Base-by-base conservation (phyloP, 2,888 invertebrate species). In the Oscheius sp. region DNA sequence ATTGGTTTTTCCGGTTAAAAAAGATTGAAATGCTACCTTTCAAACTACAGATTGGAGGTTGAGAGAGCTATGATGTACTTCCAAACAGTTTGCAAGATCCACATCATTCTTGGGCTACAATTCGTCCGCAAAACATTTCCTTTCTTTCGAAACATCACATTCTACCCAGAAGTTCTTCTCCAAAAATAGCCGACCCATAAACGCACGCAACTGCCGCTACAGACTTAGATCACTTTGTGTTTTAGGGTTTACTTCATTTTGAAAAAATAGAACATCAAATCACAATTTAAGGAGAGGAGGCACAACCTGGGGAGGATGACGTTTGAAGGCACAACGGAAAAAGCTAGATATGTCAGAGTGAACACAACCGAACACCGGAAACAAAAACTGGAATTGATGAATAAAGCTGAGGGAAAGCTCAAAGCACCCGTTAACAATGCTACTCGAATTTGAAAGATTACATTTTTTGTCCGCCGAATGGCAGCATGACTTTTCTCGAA, bases 401-500 rank as follows among this genome's bases (percentile, higher is more conserved):
- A 60, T 63, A 63, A 63, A 63, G 63, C 63, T 48, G 48, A 29
- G 48, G 63, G 47, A 48, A 63, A 47, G 48, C 63, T n/a, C 63
- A 7, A 48, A n/a, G 37, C 37, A 63, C 63, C 48, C 47, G 63
- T 47, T 4, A 9, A n/a, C 5, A 47, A 47, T 32, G 7, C n/a
- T 63, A 63, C 13, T 10, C 9, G 48, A 32, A 5, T 48, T 63
- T 48, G 1, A 47, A 7, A 42, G 42, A 42, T 42, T 42, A 63
- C 37, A 47, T 11, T 47, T 29, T 63, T 33, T 48, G 47, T 48
- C 63, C 63, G n/a, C 82, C 77, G 7, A 84, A 58, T 2, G 86
- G 86, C 60, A 86, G 85, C 81, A 83, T 82, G 42, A 86, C 75
- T 51, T 79, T 79, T 37, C 74, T 75, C 7, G 82, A 78, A 11